Base-by-base conservation (phyloP, 2,888 invertebrate genomes). In the Cantharis nigra region DNA sequence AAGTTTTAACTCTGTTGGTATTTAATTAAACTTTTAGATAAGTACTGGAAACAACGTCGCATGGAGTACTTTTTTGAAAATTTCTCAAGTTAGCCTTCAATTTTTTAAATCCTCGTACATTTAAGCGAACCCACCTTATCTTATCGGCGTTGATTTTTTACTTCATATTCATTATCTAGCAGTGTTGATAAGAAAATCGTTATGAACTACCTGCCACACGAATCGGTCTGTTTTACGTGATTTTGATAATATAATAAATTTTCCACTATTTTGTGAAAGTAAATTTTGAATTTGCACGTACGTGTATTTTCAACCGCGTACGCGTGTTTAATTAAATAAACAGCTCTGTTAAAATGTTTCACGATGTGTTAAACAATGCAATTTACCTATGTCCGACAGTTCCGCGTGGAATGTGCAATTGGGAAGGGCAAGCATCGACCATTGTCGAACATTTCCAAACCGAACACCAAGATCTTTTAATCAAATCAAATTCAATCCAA, bases 401-500 rank as follows among this genome's bases (percentile, higher is more conserved):
- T 13, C 76, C 80, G 9, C 74, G 65, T 67, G 71, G 71, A 20
- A 65, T 26, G 10, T 80, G 80, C 62, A 33, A 26, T 4, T 80
- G 80, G 80, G 80, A 80, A 75, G 80, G 80, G 63, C 26, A 77
- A 14, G 71, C 75, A 64, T 65, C 70, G 14, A 78, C 77, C 65
- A 78, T 80, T 63, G 63, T 77, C 49, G 70, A 75, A 28, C 80
- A 80, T 75, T 76, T 79, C 70, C 70, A 79, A 23, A 62, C 63
- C 10, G 14, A 72, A 30, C 80, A 80, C 75, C 28, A 70, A 64
- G 75, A 79, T 14, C 69, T 78, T 3, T 30, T 80, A 63, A 72
- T 79, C 26, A 72, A 77, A 62, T 78, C 79, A 33, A 78, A 78
- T 49, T 63, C 74, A 16, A 71, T 80, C 62, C n/a, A 63, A 63